Evolutionary conservation across 2,888 invertebrate species (phyloP).

Genomic region (Drosophila gaucha): DNA sequence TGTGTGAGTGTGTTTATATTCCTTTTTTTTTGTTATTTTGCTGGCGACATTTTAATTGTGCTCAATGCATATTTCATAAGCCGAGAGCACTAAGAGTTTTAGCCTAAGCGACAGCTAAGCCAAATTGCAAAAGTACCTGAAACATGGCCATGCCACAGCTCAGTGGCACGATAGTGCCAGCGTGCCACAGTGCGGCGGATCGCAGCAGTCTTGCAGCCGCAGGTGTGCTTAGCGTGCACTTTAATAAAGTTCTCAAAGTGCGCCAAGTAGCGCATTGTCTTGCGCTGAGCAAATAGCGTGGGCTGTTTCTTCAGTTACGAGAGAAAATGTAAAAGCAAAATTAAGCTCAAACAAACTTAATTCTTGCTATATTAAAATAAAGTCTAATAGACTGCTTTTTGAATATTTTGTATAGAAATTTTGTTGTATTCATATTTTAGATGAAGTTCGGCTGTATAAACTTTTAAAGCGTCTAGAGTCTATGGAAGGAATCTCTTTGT

Average conservation of each 20-base stretch:
- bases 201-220: slow-evolving; percentile 41
- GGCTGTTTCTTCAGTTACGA: slow-evolving; percentile 5
- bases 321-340: neutral
- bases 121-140: slow-evolving; percentile 39
- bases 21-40: slow-evolving; percentile 35
- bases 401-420: neutral
- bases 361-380: neutral
- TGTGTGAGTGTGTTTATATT: slow-evolving; percentile 4
- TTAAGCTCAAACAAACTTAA: neutral
- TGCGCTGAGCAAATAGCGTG: slow-evolving; percentile 11
- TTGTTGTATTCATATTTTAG: too few species aligned
- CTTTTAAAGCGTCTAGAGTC: too few species aligned
- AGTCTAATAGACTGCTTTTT: neutral
- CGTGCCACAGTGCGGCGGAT: neutral
- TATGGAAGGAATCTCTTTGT: too few species aligned
- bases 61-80: slow-evolving; percentile 59
- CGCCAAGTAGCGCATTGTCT: slow-evolving; percentile 47
- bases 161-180: neutral
- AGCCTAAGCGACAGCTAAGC: slow-evolving; percentile 42
- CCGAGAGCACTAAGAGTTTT: slow-evolving; percentile 37
- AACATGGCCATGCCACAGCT: slow-evolving; percentile 8
- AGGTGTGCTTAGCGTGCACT: slow-evolving; percentile 68
- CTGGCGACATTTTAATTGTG: slow-evolving; percentile 62
- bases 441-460: too few species aligned
- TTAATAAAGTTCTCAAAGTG: slow-evolving; percentile 61